Conservation (phyloP, 1,140 invertebrate genomes). For the Ephestia elutella region DNA sequence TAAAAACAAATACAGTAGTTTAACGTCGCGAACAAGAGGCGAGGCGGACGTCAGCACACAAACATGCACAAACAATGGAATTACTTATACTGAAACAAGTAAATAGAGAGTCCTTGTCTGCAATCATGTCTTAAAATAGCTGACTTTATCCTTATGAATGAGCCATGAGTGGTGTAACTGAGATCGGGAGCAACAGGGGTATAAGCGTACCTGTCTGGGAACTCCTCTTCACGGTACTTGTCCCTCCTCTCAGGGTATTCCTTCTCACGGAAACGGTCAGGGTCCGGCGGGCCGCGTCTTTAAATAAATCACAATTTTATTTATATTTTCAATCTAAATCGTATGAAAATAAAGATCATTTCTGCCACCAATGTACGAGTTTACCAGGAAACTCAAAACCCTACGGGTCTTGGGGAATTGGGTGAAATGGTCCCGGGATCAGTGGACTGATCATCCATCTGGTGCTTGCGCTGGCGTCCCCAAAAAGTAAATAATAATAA, state of each 20-base stretch:
- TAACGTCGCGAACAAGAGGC: slow-evolving; percentile 44
- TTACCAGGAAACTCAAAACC: too few relatives aligned
- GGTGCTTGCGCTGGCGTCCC: too few relatives aligned
- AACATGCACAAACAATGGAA: slow-evolving; percentile 21
- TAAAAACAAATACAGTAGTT: slow-evolving; percentile 71
- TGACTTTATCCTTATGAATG: not conserved
- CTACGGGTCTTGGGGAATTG: too few relatives aligned
- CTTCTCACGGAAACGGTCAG: slow-evolving; percentile 44
- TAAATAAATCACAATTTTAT: too few relatives aligned
- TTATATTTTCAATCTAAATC: too few relatives aligned
- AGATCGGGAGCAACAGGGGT: not conserved
- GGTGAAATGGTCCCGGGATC: too few relatives aligned
- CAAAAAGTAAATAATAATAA: too few relatives aligned
- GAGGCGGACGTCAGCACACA: slow-evolving; percentile 27
- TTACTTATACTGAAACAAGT: not conserved
- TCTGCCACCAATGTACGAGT: too few relatives aligned
- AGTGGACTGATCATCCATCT: too few relatives aligned
- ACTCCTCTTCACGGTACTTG: slow-evolving; percentile 48
- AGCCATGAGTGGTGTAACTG: not conserved
- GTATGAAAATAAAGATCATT: too few relatives aligned
- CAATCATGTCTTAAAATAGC: not conserved
- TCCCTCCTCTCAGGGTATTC: slow-evolving; percentile 52
- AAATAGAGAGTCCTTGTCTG: not conserved
- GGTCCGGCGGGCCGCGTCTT: slow-evolving; percentile 43
- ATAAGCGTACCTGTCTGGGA: slow-evolving; percentile 41